Evolutionary conservation across 1,140 invertebrate species (phyloP).

Genomic region (Latrodectus geometricus): DNA sequence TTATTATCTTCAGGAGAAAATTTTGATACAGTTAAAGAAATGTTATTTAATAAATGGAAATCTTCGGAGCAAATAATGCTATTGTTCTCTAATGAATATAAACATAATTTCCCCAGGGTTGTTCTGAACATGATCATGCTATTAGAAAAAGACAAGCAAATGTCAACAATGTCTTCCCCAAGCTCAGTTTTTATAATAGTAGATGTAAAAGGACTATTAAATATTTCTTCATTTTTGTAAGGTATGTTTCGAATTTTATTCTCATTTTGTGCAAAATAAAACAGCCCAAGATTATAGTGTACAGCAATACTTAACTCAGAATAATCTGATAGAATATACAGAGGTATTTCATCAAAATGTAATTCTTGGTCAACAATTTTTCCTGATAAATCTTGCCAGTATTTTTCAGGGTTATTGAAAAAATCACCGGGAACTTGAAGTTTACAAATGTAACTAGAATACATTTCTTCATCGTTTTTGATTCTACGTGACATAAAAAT

Average conservation of each 20-base stretch:
- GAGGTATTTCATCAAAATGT: not conserved
- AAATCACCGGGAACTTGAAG: conserved; percentile 29
- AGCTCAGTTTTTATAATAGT: not conserved
- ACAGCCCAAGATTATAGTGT: not conserved
- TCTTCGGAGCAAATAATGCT: not conserved
- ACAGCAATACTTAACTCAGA: not conserved
- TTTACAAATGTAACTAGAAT: not conserved
- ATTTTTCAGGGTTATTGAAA: not conserved
- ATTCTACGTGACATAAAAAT: not conserved
- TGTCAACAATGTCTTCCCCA: not conserved
- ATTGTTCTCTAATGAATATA: not conserved
- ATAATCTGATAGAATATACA: not conserved
- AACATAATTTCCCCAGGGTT: not conserved
- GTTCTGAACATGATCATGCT: not conserved
- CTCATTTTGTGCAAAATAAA: not conserved
- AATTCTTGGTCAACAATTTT: not conserved
- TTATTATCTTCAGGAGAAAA: not conserved
- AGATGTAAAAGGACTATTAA: not conserved
- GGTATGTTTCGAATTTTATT: conserved; percentile 17
- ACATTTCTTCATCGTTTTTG: not conserved
- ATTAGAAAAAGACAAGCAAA: not conserved
- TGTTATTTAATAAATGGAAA: not conserved
- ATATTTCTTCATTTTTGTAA: not conserved
- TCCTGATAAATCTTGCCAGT: conserved; percentile 45
- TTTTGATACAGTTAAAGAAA: not conserved